Evolutionary conservation across 2,113 vertebrate genomes (phyloP).

Genomic region (Mustelus asterias): DNA sequence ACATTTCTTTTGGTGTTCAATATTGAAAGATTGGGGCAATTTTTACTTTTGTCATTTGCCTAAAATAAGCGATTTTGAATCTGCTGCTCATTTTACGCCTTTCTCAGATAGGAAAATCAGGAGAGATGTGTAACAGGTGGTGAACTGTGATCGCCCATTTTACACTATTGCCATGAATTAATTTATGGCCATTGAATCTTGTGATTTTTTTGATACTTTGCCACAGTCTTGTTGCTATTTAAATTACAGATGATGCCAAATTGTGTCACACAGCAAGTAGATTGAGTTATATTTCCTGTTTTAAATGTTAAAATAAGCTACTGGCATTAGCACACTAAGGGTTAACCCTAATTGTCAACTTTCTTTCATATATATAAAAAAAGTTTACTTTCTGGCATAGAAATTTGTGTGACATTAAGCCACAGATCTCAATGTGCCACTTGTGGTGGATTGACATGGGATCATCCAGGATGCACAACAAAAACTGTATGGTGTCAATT

Average conservation of each 20-base stretch:
- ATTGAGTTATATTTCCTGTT: neutral
- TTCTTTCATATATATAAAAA: slow-evolving; percentile 37
- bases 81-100: too few relatives aligned
- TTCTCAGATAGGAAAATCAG: too few relatives aligned
- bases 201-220: too few relatives aligned
- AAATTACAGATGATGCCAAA: too few relatives aligned
- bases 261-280: neutral
- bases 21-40: neutral
- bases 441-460: slow-evolving; percentile 60
- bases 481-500: slow-evolving; percentile 56
- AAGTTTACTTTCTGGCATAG: slow-evolving; percentile 45
- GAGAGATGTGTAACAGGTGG: too few relatives aligned
- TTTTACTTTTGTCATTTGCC: neutral
- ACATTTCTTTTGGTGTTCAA: neutral
- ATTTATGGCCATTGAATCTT: too few relatives aligned
- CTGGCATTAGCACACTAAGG: slow-evolving; percentile 41
- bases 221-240: too few relatives aligned
- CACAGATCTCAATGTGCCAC: slow-evolving; percentile 49
- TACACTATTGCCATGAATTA: too few relatives aligned
- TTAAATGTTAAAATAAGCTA: slow-evolving; percentile 59
- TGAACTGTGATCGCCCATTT: too few relatives aligned
- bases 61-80: neutral
- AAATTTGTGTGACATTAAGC: slow-evolving; percentile 47
- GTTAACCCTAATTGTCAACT: slow-evolving; percentile 54
- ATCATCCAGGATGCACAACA: slow-evolving; percentile 50